These are phyloP conservation scores for Cotesia typhae DNA, from an alignment of 1,140 invertebrate genomes.

Conservation along the genomic window DNA sequence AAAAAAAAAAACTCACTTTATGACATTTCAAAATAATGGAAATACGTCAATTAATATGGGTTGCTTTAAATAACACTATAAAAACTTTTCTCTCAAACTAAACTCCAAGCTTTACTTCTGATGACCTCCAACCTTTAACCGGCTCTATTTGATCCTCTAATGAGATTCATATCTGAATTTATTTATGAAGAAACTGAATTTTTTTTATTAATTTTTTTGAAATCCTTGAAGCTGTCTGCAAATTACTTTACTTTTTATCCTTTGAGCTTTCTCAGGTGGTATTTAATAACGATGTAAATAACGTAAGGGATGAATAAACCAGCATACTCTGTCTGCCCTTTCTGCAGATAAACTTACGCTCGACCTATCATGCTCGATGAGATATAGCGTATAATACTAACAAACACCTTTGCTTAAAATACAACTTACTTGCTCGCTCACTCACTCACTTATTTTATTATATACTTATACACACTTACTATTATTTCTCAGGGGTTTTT, in stretches of 20 bases:
- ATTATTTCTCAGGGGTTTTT: neutral
- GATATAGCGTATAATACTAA: conserved; percentile 8
- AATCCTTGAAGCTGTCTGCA: neutral
- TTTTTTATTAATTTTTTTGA: neutral
- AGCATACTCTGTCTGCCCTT: conserved; percentile 30
- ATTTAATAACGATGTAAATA: conserved; percentile 7
- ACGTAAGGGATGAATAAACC: conserved; percentile 19
- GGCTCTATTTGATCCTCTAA: neutral
- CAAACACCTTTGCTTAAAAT: conserved; percentile 5
- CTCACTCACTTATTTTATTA: neutral
- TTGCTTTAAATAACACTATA: neutral
- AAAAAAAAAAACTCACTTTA: neutral
- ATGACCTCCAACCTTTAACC: conserved; percentile 7
- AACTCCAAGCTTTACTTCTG: neutral
- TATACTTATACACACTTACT: neutral
- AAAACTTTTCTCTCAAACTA: neutral
- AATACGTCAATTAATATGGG: too few species aligned
- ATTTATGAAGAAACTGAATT: neutral
- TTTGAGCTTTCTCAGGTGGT: neutral
- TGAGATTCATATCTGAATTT: neutral
- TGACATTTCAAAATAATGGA: too few species aligned
- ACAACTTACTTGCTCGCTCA: neutral
- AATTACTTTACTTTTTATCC: neutral
- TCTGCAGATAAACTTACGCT: conserved; percentile 18
- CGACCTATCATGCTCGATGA: conserved; percentile 39